Evolutionary conservation across 2,113 vertebrate genomes (phyloP), one percentile per base, ranked within the genome.

Genomic region (Sinocyclocheilus anshuiensis): DNA sequence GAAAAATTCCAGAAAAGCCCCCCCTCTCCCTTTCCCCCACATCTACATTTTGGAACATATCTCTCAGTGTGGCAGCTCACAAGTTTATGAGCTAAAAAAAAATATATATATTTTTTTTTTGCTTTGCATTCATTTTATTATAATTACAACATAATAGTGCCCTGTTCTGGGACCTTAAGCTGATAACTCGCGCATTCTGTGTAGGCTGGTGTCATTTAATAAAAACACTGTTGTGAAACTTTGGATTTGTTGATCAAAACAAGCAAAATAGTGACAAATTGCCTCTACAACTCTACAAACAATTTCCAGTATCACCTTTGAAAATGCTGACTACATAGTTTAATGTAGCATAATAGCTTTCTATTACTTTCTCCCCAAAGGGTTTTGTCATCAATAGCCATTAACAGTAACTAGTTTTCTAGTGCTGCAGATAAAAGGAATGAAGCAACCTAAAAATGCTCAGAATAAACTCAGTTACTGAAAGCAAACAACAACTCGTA

Each of bases 141-240:
- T 65, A 81, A 16, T 18, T 65, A n/a, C 33, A 81, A 22, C 57
- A 81, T 65, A 48, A 65, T 26, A 15, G 2, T 24, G 39, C 22
- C 59, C 39, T 65, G 1, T 81, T 65, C 59, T 18, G 1, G 8
- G 61, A 29, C 79, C 13, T 81, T 59, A 65, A 81, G 36, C 78
- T 45, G 72, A n/a, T 65, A 48, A 18, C 39, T 65, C 39, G 26
- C 39, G 18, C 20, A 59, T 9, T 63, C 39, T 48, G 57, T 63
- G 57, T 63, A 61, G 77, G 78, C 59, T 65, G n/a, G 61, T 65
- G 15, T 24, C 39, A 26, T 48, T 67, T 67, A 67, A 81, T 67
- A 42, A 81, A 81, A 80, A 24, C 55, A 61, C 18, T 63, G 20
- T 42, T 80, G 13, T 63, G 22, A 42, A 80, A 81, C 39, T 48